phyloP scores from a whole-genome alignment of 2,888 invertebrate genomes.

The Neria commutata region DNA sequence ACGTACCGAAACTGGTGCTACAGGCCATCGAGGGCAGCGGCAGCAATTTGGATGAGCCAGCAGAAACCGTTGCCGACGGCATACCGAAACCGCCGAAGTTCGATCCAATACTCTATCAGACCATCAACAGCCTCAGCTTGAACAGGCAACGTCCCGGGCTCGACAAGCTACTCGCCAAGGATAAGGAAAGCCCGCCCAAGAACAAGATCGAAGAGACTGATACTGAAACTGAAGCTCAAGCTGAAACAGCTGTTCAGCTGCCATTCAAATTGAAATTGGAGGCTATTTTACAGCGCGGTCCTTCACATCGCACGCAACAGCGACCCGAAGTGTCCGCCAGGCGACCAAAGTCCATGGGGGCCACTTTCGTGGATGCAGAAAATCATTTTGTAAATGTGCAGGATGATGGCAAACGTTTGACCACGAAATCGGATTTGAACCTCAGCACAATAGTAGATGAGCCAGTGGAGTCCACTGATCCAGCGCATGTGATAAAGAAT shows the following conservation, averaged over 20 bases:
- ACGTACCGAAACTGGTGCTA: constrained; percentile 43
- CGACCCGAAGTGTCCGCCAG: constrained; percentile 36
- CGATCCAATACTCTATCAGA: constrained; percentile 56
- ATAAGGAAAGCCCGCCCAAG: constrained; percentile 22
- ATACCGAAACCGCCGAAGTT: constrained; percentile 58
- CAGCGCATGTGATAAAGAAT: constrained; percentile 19
- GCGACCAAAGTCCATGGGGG: constrained; percentile 41
- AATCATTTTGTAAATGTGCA: constrained; percentile 30
- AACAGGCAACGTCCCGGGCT: constrained; percentile 47
- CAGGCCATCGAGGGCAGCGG: constrained; percentile 38
- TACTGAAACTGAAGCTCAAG: constrained; percentile 11
- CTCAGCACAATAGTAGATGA: constrained; percentile 9
- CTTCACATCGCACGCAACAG: constrained; percentile 45
- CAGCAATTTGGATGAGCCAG: neutral
- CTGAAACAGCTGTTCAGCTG: constrained; percentile 30
- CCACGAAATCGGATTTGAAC: constrained; percentile 29
- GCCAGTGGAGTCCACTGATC: constrained; percentile 19
- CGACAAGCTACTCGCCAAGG: constrained; percentile 35
- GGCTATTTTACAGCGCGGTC: constrained; percentile 53
- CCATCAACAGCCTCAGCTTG: constrained; percentile 47
- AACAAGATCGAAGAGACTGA: neutral
- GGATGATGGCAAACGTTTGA: constrained; percentile 23
- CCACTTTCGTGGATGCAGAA: constrained; percentile 31
- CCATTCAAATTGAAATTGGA: constrained; percentile 56
- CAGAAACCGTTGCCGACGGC: constrained; percentile 6